A percentile compares a stretch with the other conserved stretches of the same genome.
Evolutionary conservation across 2,113 vertebrate genomes (phyloP).

Genomic region (Falco punctatus): DNA sequence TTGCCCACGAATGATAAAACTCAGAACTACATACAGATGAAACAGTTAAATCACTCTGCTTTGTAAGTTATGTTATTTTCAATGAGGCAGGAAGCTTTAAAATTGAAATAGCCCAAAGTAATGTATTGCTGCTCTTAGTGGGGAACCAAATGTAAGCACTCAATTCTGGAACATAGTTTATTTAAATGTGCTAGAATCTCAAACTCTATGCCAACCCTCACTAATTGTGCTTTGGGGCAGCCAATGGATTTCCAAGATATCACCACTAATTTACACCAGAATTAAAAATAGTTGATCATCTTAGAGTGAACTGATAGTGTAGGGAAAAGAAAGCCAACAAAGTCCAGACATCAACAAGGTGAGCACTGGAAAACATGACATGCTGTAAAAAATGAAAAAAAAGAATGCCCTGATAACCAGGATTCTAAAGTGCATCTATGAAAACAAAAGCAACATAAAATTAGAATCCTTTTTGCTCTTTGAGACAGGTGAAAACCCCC

Average conservation of each 20-base stretch:
- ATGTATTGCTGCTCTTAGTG: background rate
- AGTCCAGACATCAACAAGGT: background rate
- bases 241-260: background rate
- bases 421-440: background rate
- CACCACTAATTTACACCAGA: background rate
- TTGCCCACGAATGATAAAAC: background rate
- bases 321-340: background rate
- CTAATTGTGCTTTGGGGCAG: background rate
- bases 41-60: background rate
- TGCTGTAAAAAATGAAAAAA: background rate
- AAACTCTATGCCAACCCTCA: background rate
- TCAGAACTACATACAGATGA: background rate
- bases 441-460: background rate
- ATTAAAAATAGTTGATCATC: background rate
- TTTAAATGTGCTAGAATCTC: background rate
- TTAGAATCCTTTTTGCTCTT: background rate
- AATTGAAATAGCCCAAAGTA: background rate
- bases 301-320: background rate
- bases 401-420: background rate
- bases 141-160: background rate
- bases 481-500: too few relatives aligned
- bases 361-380: background rate
- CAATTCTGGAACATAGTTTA: background rate
- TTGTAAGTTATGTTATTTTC: background rate
- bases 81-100: background rate